Conservation (phyloP, 2,797 vertebrate genomes). For the Neosilurus mollespiculum region DNA sequence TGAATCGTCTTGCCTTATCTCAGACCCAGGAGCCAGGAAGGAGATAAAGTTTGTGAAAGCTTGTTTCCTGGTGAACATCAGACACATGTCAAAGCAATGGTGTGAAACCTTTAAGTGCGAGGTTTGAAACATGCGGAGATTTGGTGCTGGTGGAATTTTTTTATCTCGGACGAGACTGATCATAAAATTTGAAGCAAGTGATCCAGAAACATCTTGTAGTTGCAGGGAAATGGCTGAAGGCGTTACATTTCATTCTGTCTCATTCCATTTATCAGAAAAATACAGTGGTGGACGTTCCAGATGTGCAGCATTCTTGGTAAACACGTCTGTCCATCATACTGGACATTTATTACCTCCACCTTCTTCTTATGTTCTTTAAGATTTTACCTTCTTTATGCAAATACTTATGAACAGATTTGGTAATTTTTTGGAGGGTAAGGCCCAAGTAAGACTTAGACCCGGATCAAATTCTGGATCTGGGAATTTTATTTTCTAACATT, state of each 20-base stretch:
- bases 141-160: not conserved
- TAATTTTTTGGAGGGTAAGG: too few species aligned
- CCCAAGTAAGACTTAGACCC: too few species aligned
- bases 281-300: not conserved
- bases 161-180: not conserved
- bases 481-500: too few species aligned
- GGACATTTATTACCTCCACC: too few species aligned
- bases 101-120: not conserved
- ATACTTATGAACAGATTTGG: too few species aligned
- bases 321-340: too few species aligned
- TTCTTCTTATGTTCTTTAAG: too few species aligned
- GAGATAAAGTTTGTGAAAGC: not conserved
- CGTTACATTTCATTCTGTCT: not conserved
- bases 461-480: too few species aligned
- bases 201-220: not conserved
- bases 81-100: not conserved
- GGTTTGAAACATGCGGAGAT: not conserved
- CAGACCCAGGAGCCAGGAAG: not conserved
- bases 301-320: not conserved
- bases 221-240: not conserved
- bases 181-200: not conserved
- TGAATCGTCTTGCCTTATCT: constrained; percentile 3
- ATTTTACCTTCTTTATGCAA: too few species aligned
- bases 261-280: not conserved
- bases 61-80: not conserved